A percentile compares a stretch with the other conserved stretches of the same genome.
Conservation (phyloP, 2,113 vertebrate genomes). For the Psittacus erithacus region DNA sequence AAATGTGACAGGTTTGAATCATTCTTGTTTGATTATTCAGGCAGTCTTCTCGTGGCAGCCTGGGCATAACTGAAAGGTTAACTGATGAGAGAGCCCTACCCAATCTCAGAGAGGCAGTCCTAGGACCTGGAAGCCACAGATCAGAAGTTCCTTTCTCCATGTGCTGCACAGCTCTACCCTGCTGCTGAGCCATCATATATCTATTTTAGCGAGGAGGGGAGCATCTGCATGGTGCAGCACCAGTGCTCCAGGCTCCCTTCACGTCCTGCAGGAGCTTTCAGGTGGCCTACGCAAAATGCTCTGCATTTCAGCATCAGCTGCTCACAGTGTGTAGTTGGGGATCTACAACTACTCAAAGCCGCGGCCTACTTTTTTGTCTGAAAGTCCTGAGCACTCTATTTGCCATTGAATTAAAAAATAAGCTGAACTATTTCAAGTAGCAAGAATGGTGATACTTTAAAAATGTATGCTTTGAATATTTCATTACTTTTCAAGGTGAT, state of each 20-base stretch:
- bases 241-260: background rate
- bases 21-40: background rate
- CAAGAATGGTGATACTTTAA: background rate
- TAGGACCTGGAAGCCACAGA: background rate
- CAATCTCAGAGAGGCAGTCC: fast-evolving
- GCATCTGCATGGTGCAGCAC: background rate
- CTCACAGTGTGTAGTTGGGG: background rate
- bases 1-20: background rate
- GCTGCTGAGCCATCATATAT: background rate
- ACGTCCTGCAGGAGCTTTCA: background rate
- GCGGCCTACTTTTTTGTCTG: fast-evolving
- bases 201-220: background rate
- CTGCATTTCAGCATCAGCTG: background rate
- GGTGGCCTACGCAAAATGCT: background rate
- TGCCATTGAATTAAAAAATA: background rate
- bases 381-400: background rate
- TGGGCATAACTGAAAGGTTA: background rate
- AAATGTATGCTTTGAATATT: background rate
- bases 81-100: background rate
- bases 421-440: background rate
- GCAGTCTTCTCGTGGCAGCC: fast-evolving
- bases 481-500: background rate
- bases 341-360: background rate
- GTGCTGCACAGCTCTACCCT: background rate
- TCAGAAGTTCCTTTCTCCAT: background rate